phyloP scores from a whole-genome alignment of 2,797 vertebrate species.

The Eulemur coronatus region DNA sequence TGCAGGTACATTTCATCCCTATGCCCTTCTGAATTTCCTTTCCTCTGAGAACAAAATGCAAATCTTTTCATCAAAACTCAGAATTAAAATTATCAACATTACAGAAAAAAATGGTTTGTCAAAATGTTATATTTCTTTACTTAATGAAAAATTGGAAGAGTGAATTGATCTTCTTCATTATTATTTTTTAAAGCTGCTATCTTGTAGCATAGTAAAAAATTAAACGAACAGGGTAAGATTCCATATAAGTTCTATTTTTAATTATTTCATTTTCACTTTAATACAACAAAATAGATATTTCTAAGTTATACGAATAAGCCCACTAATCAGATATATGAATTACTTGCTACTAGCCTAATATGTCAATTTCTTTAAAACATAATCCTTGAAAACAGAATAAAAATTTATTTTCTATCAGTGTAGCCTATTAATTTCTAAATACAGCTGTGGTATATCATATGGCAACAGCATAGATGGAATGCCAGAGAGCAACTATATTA shows the following conservation, averaged over 20 bases:
- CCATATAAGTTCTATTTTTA: not conserved
- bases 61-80: constrained; percentile 35
- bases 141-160: constrained; percentile 38
- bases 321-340: not conserved
- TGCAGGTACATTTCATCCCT: not conserved
- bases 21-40: not conserved
- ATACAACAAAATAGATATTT: not conserved
- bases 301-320: constrained; percentile 26
- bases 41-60: not conserved
- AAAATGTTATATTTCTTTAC: constrained; percentile 31
- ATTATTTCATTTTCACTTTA: constrained; percentile 36
- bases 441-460: not conserved
- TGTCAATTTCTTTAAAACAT: constrained; percentile 30
- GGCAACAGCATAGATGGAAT: not conserved
- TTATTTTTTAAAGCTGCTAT: constrained; percentile 40
- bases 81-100: constrained; percentile 10
- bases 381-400: constrained; percentile 27
- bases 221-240: not conserved
- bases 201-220: not conserved
- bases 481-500: not conserved
- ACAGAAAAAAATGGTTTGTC: not conserved
- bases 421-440: not conserved
- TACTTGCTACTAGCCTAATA: not conserved
- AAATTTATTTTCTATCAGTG: constrained; percentile 32
- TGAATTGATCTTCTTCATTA: not conserved